phyloP scores from a whole-genome alignment of 1,140 invertebrate species.

The Apis cerana region DNA sequence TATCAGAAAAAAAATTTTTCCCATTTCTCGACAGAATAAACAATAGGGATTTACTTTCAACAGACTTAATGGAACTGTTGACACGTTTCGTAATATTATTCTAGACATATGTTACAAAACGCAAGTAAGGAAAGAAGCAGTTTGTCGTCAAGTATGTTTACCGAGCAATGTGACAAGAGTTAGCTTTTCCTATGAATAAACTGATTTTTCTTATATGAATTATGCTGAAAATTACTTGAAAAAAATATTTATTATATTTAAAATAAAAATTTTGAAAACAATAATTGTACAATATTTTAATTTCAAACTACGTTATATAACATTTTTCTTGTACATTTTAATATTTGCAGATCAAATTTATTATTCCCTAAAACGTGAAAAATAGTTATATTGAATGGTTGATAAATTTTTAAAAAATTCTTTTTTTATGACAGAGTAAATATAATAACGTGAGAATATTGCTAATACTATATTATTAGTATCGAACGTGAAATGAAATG shows the following conservation, averaged over 20 bases:
- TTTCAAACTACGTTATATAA: no score
- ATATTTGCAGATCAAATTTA: no score
- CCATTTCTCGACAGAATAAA: no score
- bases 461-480: background rate
- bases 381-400: background rate
- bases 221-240: background rate
- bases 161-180: no score
- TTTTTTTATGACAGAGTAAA: background rate
- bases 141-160: background rate
- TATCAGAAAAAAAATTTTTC: background rate
- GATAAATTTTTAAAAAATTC: background rate
- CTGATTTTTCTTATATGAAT: background rate
- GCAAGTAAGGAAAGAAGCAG: background rate
- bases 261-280: background rate
- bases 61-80: background rate
- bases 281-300: background rate
- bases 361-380: background rate
- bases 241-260: background rate
- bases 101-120: background rate
- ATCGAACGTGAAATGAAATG: background rate
- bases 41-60: background rate
- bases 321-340: no score
- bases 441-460: background rate
- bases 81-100: background rate
- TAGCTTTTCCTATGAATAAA: background rate